A percentile compares a stretch with the other conserved stretches of the same genome.
phyloP scores from a whole-genome alignment of 2,113 vertebrate genomes.

The Heliornis fulica region DNA sequence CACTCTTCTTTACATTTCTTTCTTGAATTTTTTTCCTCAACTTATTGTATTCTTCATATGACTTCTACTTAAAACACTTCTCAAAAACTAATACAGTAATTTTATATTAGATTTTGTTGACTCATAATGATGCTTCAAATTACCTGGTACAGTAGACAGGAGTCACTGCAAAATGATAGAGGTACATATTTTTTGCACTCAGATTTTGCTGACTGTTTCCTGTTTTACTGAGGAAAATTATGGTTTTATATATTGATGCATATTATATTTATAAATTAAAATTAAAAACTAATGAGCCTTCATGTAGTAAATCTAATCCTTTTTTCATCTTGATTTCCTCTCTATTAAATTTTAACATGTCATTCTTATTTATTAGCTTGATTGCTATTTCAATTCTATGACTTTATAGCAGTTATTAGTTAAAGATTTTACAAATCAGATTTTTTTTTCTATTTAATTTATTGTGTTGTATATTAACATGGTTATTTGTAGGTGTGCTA shows the following conservation, averaged over 20 bases:
- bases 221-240: neutral
- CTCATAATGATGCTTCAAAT: neutral
- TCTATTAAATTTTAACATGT: neutral
- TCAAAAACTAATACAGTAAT: neutral
- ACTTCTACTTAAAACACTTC: neutral
- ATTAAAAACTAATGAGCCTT: neutral
- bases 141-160: neutral
- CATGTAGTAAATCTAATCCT: neutral
- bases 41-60: neutral
- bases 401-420: neutral
- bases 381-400: neutral
- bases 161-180: neutral
- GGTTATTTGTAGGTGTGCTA: neutral
- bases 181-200: rapidly evolving
- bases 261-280: neutral
- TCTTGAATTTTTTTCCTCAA: neutral
- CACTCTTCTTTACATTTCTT: neutral
- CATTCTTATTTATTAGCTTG: neutral
- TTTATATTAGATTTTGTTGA: neutral
- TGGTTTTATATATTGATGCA: neutral
- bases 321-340: neutral
- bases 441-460: neutral
- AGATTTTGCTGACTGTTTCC: neutral
- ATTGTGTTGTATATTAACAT: neutral
- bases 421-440: neutral